Evolutionary conservation across 2,888 invertebrate genomes (phyloP).

Genomic region (Aporophyla nigra): DNA sequence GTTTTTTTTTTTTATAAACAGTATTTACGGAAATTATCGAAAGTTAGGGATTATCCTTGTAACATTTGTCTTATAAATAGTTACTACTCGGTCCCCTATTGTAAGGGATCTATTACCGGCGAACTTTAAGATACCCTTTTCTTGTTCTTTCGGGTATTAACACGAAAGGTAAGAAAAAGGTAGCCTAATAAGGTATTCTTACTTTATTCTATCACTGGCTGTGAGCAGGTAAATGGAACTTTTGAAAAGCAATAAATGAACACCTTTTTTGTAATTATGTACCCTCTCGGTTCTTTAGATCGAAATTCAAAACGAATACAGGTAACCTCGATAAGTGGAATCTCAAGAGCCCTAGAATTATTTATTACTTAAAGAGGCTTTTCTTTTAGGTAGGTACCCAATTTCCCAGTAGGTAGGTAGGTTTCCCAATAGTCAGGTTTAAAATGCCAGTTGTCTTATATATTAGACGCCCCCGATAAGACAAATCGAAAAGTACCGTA

Average conservation of each 20-base stretch:
- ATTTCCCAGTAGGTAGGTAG: neutral
- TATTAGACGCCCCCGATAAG: neutral
- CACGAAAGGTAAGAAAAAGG: constrained; percentile 31
- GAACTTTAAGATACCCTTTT: constrained; percentile 33
- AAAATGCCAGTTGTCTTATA: neutral
- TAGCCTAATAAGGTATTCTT: neutral
- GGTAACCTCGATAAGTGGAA: neutral
- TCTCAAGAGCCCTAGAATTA: neutral
- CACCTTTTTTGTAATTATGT: neutral
- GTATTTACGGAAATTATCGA: neutral
- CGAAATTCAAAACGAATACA: neutral
- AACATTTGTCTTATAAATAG: constrained; percentile 16
- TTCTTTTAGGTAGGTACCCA: no score
- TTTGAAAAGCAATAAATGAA: constrained; percentile 23
- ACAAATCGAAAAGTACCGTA: neutral
- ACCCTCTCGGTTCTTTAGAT: neutral
- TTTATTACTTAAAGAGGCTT: no score
- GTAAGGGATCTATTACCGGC: constrained; percentile 24
- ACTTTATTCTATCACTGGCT: constrained; percentile 15
- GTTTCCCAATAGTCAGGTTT: neutral
- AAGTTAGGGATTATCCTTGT: neutral
- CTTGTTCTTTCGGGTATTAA: constrained; percentile 35
- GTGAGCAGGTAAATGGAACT: neutral
- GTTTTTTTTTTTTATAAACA: neutral
- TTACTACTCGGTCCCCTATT: neutral